Evolutionary conservation across 1,140 invertebrate species (phyloP), one percentile per base, ranked within the genome.

Genomic region (Pseudomyrmex flavicornis): DNA sequence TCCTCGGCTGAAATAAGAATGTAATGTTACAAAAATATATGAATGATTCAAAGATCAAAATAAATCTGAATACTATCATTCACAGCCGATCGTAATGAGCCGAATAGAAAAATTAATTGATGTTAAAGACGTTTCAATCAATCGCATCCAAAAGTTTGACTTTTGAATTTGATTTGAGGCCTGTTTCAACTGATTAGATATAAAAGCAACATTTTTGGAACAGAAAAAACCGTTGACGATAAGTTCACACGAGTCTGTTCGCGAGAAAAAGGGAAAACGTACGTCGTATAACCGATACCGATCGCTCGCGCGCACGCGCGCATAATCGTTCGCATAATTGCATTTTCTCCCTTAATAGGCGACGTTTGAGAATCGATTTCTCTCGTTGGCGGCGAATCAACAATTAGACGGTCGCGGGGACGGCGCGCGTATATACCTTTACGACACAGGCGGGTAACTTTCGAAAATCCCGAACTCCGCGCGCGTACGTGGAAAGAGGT

Each of bases 241-340:
- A 12, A 50, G 1, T 4, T 35, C 44, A 10, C 13, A 10, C 17
- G 2, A 35, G 5, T 54, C 20, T 26, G 46, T 12, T 13, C 15
- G 35, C 76, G 66, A 61, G 65, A 5, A 70, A 76, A 83, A 76
- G 66, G 58, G 63, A 66, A 58, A 75, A 72, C 52, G 61, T 35
- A 44, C 58, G 46, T 70, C 48, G 85, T 52, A 52, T 0, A 7
- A 50, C 22, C 58, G 52, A 61, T 82, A 74, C 54, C 48, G 44
- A 35, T 35, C 35, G 12, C 12, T 26, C 26, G 26, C 26, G 8
- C 35, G 20, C 20, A 1, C 20, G 52, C 68, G 56, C 66, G 22
- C 85, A 87, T 87, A 87, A 87, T 86, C 54, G 66, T 26, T 13
- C 8, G 66, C 62, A 58, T 87, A 87, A 87, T 87, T 86, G 80